Base-by-base conservation (phyloP, 2,888 invertebrate genomes). In the Argyra leucocephala region DNA sequence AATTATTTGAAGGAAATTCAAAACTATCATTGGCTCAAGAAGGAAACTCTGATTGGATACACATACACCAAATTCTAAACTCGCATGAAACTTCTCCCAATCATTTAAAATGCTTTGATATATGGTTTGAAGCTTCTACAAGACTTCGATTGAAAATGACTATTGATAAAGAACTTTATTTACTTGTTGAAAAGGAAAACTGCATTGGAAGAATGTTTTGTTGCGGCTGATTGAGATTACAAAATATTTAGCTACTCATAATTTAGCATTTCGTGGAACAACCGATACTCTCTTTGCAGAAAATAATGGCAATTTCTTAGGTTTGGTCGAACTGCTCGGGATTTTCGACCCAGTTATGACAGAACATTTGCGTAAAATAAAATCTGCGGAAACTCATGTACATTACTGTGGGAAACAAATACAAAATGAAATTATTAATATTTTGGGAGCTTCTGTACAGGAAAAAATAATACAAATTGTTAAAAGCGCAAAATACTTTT, bases 231-330 rank as follows among this genome's bases (percentile, higher is more conserved):
- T 57, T 57, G 57, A 57, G 22, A 57, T 57, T 57, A 57, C 57
- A 57, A 57, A 57, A 57, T 57, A 57, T 57, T 57, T 57, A 57
- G 57, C 57, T 57, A 57, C 22, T 57, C 57, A 57, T 22, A 57
- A 57, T 57, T 57, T 57, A 57, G 57, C 57, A 57, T 57, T 57
- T 57, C 57, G 57, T 57, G 57, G 57, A 57, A 57, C 57, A 57
- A 57, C 22, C 21, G 57, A 57, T 57, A 57, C 22, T 57, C 57
- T 57, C 57, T 57, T 57, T 22, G 57, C 57, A 57, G 57, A 57
- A 57, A 22, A 57, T 57, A 57, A 58, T 58, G 22, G 58, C 21
- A 58, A 58, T 21, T 58, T 58, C 21, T 58, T 58, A 12, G 21
- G 21, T 21, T 12, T 58, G 10, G 58, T 58, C 3, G 58, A 57